Evolutionary conservation across 2,797 vertebrate genomes (phyloP).

Genomic region (Neosalanx taihuensis): DNA sequence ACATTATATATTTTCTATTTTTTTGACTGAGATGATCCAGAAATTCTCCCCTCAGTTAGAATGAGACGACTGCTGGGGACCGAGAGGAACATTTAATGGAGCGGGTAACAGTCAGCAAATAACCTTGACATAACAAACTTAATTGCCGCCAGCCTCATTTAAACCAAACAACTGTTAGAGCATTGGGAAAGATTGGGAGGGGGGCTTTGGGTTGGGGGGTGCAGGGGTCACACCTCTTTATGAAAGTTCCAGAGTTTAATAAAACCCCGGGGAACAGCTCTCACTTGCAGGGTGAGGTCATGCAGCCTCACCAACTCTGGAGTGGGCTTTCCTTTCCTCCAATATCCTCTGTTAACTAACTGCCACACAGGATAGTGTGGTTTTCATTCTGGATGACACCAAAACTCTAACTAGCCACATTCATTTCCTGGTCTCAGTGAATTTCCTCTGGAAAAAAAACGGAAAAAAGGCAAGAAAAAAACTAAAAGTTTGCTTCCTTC

Average conservation of each 20-base stretch:
- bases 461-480: background rate
- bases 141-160: constrained; percentile 65
- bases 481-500: background rate
- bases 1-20: background rate
- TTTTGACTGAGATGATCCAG: constrained; percentile 59
- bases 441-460: background rate
- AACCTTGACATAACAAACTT: constrained; percentile 69
- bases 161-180: constrained; percentile 66
- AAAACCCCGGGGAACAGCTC: constrained; percentile 65
- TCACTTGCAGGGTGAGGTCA: constrained; percentile 70
- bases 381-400: background rate
- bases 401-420: background rate
- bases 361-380: constrained; percentile 22
- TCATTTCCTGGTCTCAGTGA: background rate
- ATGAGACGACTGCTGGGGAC: constrained; percentile 54
- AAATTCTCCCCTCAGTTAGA: constrained; percentile 65
- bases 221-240: constrained; percentile 65
- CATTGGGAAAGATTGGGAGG: constrained; percentile 37
- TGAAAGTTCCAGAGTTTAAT: constrained; percentile 70
- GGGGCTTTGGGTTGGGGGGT: constrained; percentile 53
- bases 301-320: constrained; percentile 50
- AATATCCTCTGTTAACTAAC: constrained; percentile 39
- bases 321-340: constrained; percentile 49
- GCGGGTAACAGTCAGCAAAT: constrained; percentile 61
- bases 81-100: constrained; percentile 67